Evolutionary conservation across 1,140 invertebrate genomes (phyloP).

Genomic region (Potamilus streckersoni): DNA sequence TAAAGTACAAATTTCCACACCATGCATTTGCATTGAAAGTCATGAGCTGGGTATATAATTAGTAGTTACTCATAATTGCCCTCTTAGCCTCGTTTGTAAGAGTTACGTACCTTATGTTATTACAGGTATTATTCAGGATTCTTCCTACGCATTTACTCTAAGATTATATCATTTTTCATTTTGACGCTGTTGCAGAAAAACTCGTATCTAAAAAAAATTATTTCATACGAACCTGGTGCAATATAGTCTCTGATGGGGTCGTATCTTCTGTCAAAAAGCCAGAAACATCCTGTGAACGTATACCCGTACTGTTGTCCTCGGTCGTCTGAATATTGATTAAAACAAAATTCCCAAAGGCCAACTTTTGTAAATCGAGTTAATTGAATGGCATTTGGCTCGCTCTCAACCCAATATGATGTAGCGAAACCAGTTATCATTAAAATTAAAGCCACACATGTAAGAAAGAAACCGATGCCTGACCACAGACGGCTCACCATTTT

Average conservation of each 20-base stretch:
- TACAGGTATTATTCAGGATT: no score
- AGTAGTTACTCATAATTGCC: no score
- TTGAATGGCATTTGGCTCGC: constrained; percentile 82
- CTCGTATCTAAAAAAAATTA: no score
- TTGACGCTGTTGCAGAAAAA: no score
- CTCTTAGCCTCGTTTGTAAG: no score
- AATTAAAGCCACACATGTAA: constrained; percentile 3
- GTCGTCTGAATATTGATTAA: constrained; percentile 88
- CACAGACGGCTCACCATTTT: neutral
- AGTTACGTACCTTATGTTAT: no score
- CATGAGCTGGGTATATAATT: no score
- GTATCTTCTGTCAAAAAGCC: constrained; percentile 89
- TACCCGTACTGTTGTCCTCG: constrained; percentile 85
- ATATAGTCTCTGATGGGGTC: constrained; percentile 91
- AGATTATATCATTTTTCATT: no score
- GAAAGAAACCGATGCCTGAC: constrained; percentile 7
- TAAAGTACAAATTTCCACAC: no score
- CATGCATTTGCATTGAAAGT: no score
- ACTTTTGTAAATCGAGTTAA: constrained; percentile 77
- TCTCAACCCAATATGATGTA: constrained; percentile 95
- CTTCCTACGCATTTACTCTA: no score
- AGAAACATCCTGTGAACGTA: constrained; percentile 90
- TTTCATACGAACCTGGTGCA: constrained; percentile 74
- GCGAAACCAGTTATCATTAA: constrained; percentile 84
- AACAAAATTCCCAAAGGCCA: constrained; percentile 97